These are phyloP conservation scores for Felis catus DNA, from an alignment of 2,113 vertebrate genomes.

Conservation along the genomic window F.catus_Fca126_mat1.0 CM031419.1:75902001-75902500, in stretches of 20 bases:
- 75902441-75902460: conserved; percentile 5
- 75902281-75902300: neutral
- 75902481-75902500: conserved; percentile 47
- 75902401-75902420: neutral
- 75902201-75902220: conserved; percentile 77
- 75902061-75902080: conserved; percentile 50
- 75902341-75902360: neutral
- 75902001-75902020: conserved; percentile 27
- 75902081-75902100: conserved; percentile 52
- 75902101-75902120: conserved; percentile 49
- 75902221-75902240: conserved; percentile 69
- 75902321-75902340: neutral
- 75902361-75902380: conserved; percentile 25
- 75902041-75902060: conserved; percentile 9
- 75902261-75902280: conserved; percentile 52
- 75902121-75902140: conserved; percentile 29
- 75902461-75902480: neutral
- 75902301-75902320: conserved; percentile 28
- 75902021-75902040: conserved; percentile 14
- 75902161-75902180: conserved; percentile 74
- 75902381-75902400: conserved; percentile 17
- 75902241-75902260: conserved; percentile 56
- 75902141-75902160: conserved; percentile 66
- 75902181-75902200: conserved; percentile 78
- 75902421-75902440: neutral